A percentile compares a stretch with the other conserved stretches of the same genome.
These are phyloP conservation scores for Lycorma delicatula DNA, from an alignment of 1,140 invertebrate genomes.

Conservation along the genomic window DNA sequence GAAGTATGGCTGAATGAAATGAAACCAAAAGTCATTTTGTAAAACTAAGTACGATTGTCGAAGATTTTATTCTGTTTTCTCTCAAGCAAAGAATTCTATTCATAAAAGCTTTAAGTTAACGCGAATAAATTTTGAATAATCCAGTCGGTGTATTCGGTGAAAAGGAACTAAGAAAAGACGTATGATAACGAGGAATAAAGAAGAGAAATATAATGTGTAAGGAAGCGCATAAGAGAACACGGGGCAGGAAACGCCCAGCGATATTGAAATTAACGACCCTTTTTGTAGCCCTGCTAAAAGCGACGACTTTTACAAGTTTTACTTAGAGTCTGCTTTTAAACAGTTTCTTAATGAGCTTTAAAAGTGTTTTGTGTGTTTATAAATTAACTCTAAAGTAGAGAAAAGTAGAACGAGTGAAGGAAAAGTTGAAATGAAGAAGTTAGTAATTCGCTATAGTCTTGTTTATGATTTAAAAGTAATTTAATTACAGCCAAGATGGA, in stretches of 20 bases:
- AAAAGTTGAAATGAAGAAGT: constrained; percentile 5
- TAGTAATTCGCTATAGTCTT: constrained; percentile 2
- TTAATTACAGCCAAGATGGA: constrained; percentile 3
- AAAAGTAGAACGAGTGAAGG: constrained; percentile 1
- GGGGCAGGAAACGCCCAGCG: neutral
- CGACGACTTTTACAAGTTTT: constrained; percentile 7
- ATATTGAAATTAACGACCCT: constrained; percentile 7
- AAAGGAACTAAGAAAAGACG: too few species aligned
- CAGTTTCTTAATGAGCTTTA: constrained; percentile 7
- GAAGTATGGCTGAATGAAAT: too few species aligned
- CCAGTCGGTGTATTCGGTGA: too few species aligned
- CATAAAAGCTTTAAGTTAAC: too few species aligned
- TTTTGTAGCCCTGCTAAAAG: constrained; percentile 5
- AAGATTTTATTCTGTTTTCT: too few species aligned
- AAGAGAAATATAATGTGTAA: too few species aligned
- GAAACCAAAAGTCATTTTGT: too few species aligned
- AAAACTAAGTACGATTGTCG: too few species aligned
- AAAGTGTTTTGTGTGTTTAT: constrained; percentile 6
- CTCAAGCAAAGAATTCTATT: too few species aligned
- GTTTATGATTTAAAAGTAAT: constrained; percentile 7
- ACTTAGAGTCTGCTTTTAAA: constrained; percentile 1
- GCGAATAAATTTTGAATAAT: too few species aligned
- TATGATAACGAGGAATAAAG: too few species aligned
- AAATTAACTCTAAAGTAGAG: constrained; percentile 1
- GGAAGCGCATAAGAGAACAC: too few species aligned